Percentiles rank a stretch among this genome's conserved stretches.
phyloP scores from a whole-genome alignment of 2,113 vertebrate species.

The Ciconia stormi region DNA sequence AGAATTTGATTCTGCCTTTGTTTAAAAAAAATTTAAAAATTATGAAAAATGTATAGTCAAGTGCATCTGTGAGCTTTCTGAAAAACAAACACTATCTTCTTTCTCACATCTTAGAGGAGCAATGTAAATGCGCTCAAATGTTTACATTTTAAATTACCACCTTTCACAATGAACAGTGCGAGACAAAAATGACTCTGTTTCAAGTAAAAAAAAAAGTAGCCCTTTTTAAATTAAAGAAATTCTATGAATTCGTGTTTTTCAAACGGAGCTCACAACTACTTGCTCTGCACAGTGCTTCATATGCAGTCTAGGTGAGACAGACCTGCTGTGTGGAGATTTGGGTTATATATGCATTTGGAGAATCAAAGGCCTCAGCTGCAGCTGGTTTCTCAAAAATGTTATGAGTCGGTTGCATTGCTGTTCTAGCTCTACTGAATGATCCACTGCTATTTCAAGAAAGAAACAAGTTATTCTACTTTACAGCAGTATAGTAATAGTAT shows the following conservation, averaged over 20 bases:
- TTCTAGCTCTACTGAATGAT: background rate
- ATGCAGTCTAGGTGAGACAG: background rate
- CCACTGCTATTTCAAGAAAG: background rate
- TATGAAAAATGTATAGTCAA: background rate
- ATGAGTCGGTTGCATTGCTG: background rate
- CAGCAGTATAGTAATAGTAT: background rate
- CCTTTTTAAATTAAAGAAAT: background rate
- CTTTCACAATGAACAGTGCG: background rate
- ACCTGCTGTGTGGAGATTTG: background rate
- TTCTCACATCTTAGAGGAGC: background rate
- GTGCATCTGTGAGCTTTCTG: background rate
- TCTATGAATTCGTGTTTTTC: background rate
- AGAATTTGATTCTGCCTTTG: background rate
- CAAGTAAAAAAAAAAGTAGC: background rate
- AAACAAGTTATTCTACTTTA: background rate
- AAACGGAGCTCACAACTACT: background rate
- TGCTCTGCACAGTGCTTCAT: background rate
- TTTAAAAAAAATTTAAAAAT: background rate
- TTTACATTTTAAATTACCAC: background rate
- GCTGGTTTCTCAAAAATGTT: background rate
- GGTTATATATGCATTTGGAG: background rate
- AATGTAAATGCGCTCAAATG: background rate
- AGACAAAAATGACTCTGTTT: constrained; percentile 1
- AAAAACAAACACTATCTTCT: background rate
- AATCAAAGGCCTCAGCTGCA: background rate